Conservation (phyloP, 2,888 invertebrate genomes). For the Cenopis cana region DNA sequence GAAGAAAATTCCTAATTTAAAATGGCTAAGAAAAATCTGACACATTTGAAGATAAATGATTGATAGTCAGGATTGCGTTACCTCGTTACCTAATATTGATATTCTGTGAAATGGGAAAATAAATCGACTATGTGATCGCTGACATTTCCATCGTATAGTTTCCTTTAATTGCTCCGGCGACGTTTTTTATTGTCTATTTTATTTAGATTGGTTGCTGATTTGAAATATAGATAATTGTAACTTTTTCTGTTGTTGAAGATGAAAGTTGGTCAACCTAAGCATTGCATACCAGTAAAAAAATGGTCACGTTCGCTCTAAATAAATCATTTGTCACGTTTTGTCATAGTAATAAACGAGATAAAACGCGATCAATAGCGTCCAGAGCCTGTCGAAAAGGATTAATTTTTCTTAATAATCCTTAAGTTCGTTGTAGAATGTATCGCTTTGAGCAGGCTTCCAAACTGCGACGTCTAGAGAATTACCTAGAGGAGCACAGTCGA, state of each 20-base stretch:
- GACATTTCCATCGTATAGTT: conserved; percentile 1
- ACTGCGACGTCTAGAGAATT: no score
- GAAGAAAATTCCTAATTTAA: not conserved
- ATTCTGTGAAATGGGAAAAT: conserved; percentile 7
- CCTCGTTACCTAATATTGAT: not conserved
- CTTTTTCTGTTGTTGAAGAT: not conserved
- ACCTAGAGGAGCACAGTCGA: no score
- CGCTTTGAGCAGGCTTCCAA: no score
- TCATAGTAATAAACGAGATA: not conserved
- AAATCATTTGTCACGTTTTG: not conserved
- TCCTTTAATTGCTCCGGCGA: not conserved
- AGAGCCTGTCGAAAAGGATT: no score
- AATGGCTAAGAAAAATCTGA: not conserved
- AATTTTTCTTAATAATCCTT: no score
- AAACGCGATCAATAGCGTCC: no score
- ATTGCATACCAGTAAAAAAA: no score
- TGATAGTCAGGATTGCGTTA: not conserved
- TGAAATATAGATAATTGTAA: not conserved
- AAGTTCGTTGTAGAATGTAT: no score
- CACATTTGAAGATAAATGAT: not conserved
- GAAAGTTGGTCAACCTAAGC: not conserved
- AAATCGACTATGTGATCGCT: not conserved
- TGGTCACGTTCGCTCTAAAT: not conserved
- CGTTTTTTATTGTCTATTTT: not conserved
- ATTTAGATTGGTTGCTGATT: not conserved